Percentiles rank a stretch among this genome's conserved stretches.
Conservation (phyloP, 2,797 vertebrate genomes). For the Hybognathus amarus region DNA sequence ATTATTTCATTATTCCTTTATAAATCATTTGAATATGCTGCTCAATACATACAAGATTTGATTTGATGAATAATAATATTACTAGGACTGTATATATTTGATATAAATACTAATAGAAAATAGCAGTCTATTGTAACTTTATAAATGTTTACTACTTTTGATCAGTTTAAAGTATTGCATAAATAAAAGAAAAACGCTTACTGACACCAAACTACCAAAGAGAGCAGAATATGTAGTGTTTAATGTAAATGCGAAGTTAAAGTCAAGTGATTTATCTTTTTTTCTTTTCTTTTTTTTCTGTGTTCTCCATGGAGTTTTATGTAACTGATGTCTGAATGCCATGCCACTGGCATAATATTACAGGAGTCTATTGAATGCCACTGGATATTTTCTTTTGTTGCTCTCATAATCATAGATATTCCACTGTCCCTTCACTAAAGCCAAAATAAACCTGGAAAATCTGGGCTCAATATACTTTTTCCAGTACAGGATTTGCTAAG, state of each 20-base stretch:
- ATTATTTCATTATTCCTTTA: no score
- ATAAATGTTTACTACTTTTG: no score
- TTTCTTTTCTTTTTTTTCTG: neutral
- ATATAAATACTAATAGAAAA: no score
- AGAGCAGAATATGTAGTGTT: no score
- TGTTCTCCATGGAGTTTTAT: neutral
- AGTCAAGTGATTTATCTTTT: neutral
- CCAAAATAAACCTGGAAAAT: constrained; percentile 52
- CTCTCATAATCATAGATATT: constrained; percentile 44
- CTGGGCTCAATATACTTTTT: constrained; percentile 31
- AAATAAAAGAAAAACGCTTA: no score
- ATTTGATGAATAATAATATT: no score
- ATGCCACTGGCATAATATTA: constrained; percentile 3
- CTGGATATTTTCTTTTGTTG: constrained; percentile 32
- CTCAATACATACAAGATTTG: no score
- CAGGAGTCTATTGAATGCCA: constrained; percentile 15
- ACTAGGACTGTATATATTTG: no score
- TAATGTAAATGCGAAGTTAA: neutral
- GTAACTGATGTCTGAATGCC: constrained; percentile 7
- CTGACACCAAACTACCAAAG: no score
- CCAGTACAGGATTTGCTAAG: constrained; percentile 30
- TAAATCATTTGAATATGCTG: no score
- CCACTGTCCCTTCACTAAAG: constrained; percentile 18
- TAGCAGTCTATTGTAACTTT: no score
- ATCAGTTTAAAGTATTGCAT: no score